Evolutionary conservation across 2,797 vertebrate species (phyloP), one percentile per base, ranked within the genome.

Genomic region (Sandelia bainsii): DNA sequence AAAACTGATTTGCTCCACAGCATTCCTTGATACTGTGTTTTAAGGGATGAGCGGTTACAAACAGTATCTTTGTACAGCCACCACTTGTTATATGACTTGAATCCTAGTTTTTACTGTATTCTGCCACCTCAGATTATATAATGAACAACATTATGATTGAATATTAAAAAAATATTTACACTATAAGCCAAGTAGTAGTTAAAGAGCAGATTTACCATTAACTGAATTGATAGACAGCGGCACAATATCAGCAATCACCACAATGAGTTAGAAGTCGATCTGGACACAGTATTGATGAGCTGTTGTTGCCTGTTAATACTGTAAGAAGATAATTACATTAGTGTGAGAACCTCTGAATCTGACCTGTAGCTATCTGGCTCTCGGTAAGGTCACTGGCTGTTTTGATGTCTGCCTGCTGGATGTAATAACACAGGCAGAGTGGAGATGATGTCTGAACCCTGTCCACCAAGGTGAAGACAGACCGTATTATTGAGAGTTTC

Each of bases 371-470:
- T 34, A 4, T 3, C 20, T 8, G 39, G 53, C 22, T 51, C 22
- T 44, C 53, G 17, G 23, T 46, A 20, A 60, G 22, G 48, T 72
- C 45, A 62, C 52, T 19, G 52, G 83, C 52, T 29, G 51, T 74
- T 51, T 69, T 34, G 34, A 9, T 34, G 37, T 80, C 25, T 62
- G 42, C 51, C 59, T 68, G 63, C 50, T 67, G 20, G 12, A 66
- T 65, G 76, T 66, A 11, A 46, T 57, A 29, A 69, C 34, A 32
- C 3, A 32, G 8, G 32, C 3, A 68, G 61, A 32, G 27, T 9
- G 11, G 56, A 67, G 37, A 42, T 0, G 7, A 5, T 25, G 23
- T 53, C 65, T 75, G 58, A 69, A 69, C 62, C 22, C 40, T 42
- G 45, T 42, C 45, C 16, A 16, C 23, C 14, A 16, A 62, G 37